A percentile compares a stretch with the other conserved stretches of the same genome.
Conservation (phyloP, 2,888 invertebrate species). For the Diarsia brunnea region DNA sequence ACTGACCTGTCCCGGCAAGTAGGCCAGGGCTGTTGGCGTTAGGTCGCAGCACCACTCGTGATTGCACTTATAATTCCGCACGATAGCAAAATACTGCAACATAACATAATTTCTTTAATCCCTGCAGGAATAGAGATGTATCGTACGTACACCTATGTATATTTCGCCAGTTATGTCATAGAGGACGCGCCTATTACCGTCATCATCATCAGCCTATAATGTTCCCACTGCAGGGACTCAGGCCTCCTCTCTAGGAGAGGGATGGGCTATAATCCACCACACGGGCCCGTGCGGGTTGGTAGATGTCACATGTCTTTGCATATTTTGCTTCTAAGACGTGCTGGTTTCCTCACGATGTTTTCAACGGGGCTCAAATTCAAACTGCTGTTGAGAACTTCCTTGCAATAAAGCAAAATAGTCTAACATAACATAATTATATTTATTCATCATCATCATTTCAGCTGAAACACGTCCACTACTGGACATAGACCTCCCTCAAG, state of each 20-base stretch:
- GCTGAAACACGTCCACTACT: too few relatives aligned
- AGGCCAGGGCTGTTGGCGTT: slow-evolving; percentile 82
- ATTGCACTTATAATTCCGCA: slow-evolving; percentile 71
- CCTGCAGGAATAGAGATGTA: background rate
- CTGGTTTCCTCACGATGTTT: too few relatives aligned
- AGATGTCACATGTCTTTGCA: too few relatives aligned
- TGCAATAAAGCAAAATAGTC: background rate
- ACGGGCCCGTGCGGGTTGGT: too few relatives aligned
- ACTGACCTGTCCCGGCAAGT: slow-evolving; percentile 72
- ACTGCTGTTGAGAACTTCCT: background rate
- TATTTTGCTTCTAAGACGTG: too few relatives aligned
- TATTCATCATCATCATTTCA: too few relatives aligned
- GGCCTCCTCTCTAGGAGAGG: too few relatives aligned
- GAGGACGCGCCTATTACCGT: background rate
- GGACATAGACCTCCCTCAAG: too few relatives aligned
- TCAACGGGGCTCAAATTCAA: background rate
- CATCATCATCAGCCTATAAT: too few relatives aligned
- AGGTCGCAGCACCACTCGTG: slow-evolving; percentile 65
- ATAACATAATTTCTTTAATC: background rate
- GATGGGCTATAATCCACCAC: too few relatives aligned
- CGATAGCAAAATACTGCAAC: slow-evolving; percentile 48
- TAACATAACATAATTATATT: slow-evolving; percentile 27
- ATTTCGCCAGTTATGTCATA: background rate
- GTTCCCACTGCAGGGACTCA: too few relatives aligned
- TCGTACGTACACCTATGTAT: background rate